Evolutionary conservation across 2,113 vertebrate species (phyloP), one percentile per base, ranked within the genome.

Genomic region (Tragelaphus imberbis): DNA sequence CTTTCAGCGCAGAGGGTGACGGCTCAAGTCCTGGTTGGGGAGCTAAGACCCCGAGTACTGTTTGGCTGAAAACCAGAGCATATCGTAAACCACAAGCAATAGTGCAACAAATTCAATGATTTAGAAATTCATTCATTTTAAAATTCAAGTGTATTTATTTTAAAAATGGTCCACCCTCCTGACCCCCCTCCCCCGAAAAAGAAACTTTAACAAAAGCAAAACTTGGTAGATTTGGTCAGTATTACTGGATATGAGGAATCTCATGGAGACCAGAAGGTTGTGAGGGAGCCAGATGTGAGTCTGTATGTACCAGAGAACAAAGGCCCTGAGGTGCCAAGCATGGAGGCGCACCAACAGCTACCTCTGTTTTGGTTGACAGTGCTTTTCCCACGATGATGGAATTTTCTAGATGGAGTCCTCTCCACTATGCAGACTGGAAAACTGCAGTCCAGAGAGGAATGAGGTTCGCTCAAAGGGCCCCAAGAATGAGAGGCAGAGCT

Each of bases 321-420:
- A 17, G 16, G 12, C 5, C 61, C 9, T 11, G 33, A 25, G 44
- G 6, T 3, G 15, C n/a, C 61, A 21, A 17, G 53, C 2, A 4
- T 16, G 61, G 14, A 47, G 13, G 7, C 3, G 0, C 2, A 0
- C 56, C 58, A 33, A 2, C 7, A 2, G 53, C 14, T 40, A 2
- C 5, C 1, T 30, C 49, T 63, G 53, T 80, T 90, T 53, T 15
- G 5, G 2, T 13, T 21, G 5, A 53, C 84, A 59, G 23, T 16
- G 7, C 16, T 91, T 36, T 55, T 19, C 79, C 25, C 3, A 25
- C 53, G 13, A 71, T 23, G 14, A n/a, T 68, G 49, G 47, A 19
- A 49, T 33, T 90, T 94, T 82, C 80, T 30, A 44, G n/a, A 55
- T 17, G 28, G n/a, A 49, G 36, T 80, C 81, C 12, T 97, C 61